Conservation (phyloP, 2,797 vertebrate genomes). For the Notolepis coatsorum region DNA sequence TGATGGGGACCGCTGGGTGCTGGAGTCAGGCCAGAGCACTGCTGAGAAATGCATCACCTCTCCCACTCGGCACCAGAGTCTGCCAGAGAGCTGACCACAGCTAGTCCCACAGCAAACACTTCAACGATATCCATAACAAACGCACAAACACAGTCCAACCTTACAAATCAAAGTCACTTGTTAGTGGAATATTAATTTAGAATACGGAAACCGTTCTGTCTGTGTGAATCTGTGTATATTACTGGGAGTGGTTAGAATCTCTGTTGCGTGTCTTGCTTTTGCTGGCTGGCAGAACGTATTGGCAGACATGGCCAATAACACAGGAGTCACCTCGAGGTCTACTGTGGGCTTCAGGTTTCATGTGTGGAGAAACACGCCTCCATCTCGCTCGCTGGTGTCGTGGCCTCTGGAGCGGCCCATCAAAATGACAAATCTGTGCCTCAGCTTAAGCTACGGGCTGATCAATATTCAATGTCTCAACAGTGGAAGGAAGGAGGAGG, state of each 20-base stretch:
- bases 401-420: conserved; percentile 41
- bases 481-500: neutral
- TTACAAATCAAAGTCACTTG: conserved; percentile 20
- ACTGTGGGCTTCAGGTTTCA: conserved; percentile 47
- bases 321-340: conserved; percentile 3
- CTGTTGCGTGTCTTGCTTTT: neutral
- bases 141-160: conserved; percentile 2
- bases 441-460: conserved; percentile 16
- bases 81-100: conserved; percentile 27
- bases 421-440: conserved; percentile 61
- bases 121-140: neutral
- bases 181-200: neutral
- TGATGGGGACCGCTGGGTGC: conserved; percentile 35
- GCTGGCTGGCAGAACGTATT: neutral
- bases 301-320: conserved; percentile 15
- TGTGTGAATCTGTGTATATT: neutral
- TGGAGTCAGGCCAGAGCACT: conserved; percentile 66
- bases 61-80: conserved; percentile 51
- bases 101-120: conserved; percentile 25
- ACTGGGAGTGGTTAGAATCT: neutral
- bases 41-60: conserved; percentile 75
- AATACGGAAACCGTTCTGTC: neutral
- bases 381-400: conserved; percentile 24
- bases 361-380: neutral
- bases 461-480: conserved; percentile 62